Evolutionary conservation across 2,113 vertebrate species (phyloP).

Genomic region (Tragelaphus scriptus): DNA sequence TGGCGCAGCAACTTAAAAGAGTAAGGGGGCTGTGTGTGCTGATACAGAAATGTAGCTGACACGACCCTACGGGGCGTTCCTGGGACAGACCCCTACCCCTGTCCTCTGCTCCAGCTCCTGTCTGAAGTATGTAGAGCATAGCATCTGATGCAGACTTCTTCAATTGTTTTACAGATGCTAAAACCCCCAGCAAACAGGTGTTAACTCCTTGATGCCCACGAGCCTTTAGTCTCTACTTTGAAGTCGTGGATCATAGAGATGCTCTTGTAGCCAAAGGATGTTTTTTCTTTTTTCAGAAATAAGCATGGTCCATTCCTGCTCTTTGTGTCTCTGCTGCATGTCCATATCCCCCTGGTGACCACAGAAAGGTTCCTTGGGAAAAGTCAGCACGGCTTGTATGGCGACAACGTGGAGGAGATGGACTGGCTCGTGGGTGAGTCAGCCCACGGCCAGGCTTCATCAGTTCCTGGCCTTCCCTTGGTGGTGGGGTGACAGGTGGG

Average conservation of each 20-base stretch:
- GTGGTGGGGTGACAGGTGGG: fast-evolving
- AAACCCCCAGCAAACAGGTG: not conserved
- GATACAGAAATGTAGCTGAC: not conserved
- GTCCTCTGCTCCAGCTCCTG: not conserved
- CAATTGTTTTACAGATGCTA: not conserved
- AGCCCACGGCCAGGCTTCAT: fast-evolving
- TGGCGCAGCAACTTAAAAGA: fast-evolving
- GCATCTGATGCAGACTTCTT: not conserved
- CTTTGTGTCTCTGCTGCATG: constrained; percentile 86
- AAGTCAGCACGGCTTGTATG: constrained; percentile 88
- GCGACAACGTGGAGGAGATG: constrained; percentile 90
- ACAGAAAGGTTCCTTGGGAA: constrained; percentile 79
- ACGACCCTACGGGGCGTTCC: not conserved
- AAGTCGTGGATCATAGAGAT: fast-evolving
- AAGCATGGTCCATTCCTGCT: constrained; percentile 85
- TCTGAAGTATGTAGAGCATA: not conserved
- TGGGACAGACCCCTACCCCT: not conserved
- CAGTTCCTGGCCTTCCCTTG: fast-evolving
- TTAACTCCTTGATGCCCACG: fast-evolving
- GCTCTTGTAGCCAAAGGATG: fast-evolving
- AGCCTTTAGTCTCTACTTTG: not conserved
- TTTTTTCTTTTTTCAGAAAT: constrained; percentile 76
- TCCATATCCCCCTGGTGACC: constrained; percentile 83
- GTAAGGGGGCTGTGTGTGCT: not conserved
- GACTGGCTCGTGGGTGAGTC: constrained; percentile 90